These are phyloP conservation scores for Crossocerus cetratus DNA, from an alignment of 2,888 invertebrate species.

Conservation along the genomic window DNA sequence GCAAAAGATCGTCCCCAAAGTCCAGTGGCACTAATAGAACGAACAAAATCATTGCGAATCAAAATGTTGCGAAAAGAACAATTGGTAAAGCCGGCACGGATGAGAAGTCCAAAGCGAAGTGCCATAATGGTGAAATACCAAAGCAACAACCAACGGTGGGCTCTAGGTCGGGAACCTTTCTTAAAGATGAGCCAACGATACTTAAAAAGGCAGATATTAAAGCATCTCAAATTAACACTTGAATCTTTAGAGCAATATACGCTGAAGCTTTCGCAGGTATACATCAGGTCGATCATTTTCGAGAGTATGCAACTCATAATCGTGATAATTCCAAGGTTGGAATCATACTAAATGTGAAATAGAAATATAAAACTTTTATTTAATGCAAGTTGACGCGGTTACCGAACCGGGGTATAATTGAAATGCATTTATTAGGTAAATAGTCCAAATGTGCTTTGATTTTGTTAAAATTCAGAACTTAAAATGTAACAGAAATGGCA, in stretches of 20 bases:
- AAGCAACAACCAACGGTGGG: conserved; percentile 76
- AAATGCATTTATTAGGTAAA: conserved; percentile 61
- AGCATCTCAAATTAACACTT: conserved; percentile 70
- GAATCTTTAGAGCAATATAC: conserved; percentile 45
- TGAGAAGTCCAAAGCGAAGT: conserved; percentile 67
- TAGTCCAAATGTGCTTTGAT: conserved; percentile 54
- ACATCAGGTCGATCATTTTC: conserved; percentile 15
- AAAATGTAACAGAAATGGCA: conserved; percentile 36
- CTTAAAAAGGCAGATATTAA: conserved; percentile 77
- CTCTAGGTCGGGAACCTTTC: conserved; percentile 84
- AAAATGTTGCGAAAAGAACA: conserved; percentile 50
- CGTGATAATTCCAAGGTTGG: conserved; percentile 63
- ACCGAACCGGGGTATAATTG: conserved; percentile 39
- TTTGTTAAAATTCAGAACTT: conserved; percentile 42
- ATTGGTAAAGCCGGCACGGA: conserved; percentile 50
- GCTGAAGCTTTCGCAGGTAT: conserved; percentile 31
- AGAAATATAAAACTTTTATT: conserved; percentile 46
- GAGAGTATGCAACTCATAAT: conserved; percentile 37
- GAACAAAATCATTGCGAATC: conserved; percentile 48
- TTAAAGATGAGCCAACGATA: conserved; percentile 86
- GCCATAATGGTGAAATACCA: conserved; percentile 65
- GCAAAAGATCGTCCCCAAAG: conserved; percentile 72
- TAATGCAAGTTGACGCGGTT: conserved; percentile 38
- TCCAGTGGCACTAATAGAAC: conserved; percentile 60
- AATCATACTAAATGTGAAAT: conserved; percentile 53